These are phyloP conservation scores for Lampris incognitus DNA, from an alignment of 2,113 vertebrate genomes.

Conservation along the genomic window DNA sequence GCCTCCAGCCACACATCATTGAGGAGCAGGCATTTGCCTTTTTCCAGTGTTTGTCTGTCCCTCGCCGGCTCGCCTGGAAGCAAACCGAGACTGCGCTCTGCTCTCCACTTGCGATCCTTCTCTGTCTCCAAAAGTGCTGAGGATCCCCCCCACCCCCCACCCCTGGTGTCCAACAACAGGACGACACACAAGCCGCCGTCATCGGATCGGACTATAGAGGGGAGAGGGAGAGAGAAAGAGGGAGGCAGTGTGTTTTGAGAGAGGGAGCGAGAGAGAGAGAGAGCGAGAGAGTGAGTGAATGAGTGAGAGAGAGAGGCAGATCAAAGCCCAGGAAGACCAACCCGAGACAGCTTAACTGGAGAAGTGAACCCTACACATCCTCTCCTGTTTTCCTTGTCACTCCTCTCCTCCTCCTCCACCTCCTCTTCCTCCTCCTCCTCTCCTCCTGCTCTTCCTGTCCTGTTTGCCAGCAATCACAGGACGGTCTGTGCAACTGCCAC, in stretches of 20 bases:
- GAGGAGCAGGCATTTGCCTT: conserved; percentile 54
- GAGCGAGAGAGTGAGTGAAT: conserved; percentile 60
- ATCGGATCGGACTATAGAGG: conserved; percentile 61
- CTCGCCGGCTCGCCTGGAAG: conserved; percentile 22
- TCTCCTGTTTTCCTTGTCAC: conserved; percentile 72
- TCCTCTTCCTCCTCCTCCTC: conserved; percentile 26
- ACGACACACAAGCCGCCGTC: conserved; percentile 53
- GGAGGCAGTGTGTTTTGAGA: conserved; percentile 32
- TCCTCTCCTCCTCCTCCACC: conserved; percentile 55
- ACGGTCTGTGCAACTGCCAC: conserved; percentile 69
- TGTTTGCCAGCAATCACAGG: conserved; percentile 61
- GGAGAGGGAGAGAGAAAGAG: conserved; percentile 14
- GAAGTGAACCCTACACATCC: conserved; percentile 72
- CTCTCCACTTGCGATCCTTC: conserved; percentile 54
- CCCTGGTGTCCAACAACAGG: conserved; percentile 67
- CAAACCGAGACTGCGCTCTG: conserved; percentile 49
- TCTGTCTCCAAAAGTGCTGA: conserved; percentile 65
- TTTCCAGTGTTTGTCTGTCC: conserved; percentile 31
- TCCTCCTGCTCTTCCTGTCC: conserved; percentile 65
- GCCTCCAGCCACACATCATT: conserved; percentile 43
- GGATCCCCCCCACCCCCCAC: conserved; percentile 68
- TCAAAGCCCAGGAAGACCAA: conserved; percentile 69
- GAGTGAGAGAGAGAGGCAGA: conserved; percentile 64
- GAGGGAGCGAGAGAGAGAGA: conserved; percentile 54
- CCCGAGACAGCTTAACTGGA: conserved; percentile 71